A percentile compares a stretch with the other conserved stretches of the same genome.
These are phyloP conservation scores for Tiliqua scincoides DNA, from an alignment of 2,113 vertebrate species.

Conservation along the genomic window DNA sequence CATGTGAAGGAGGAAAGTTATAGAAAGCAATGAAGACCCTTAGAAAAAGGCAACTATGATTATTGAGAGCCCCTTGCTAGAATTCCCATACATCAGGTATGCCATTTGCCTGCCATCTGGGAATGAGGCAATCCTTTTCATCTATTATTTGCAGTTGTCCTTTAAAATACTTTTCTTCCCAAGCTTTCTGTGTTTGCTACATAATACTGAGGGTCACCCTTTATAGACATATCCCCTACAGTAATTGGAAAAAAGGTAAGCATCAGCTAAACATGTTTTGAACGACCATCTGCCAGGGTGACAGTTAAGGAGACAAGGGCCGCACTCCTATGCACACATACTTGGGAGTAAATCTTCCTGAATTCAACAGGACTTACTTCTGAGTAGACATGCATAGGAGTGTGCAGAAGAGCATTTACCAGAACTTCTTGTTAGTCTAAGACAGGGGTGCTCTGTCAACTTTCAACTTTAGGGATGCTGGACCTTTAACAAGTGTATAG, in stretches of 20 bases:
- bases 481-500: no score
- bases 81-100: slow-evolving; percentile 6
- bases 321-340: no score
- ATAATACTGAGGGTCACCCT: not conserved
- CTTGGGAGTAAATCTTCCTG: no score
- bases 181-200: not conserved
- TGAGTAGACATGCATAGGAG: no score
- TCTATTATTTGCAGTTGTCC: not conserved
- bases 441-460: no score
- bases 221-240: slow-evolving; percentile 1
- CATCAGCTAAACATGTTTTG: slow-evolving; percentile 25
- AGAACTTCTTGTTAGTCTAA: slow-evolving; percentile 40
- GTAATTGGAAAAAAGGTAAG: not conserved
- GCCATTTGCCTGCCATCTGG: not conserved
- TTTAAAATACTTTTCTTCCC: not conserved
- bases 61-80: not conserved
- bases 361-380: no score
- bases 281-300: not conserved
- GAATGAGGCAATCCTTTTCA: not conserved
- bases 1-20: not conserved
- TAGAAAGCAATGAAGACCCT: not conserved
- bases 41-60: not conserved
- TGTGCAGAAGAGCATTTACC: slow-evolving; percentile 66
- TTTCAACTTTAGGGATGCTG: no score
- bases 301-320: slow-evolving; percentile 40